Evolutionary conservation across 2,113 vertebrate species (phyloP), one percentile per base, ranked within the genome.

Genomic region (Daubentonia madagascariensis): DNA sequence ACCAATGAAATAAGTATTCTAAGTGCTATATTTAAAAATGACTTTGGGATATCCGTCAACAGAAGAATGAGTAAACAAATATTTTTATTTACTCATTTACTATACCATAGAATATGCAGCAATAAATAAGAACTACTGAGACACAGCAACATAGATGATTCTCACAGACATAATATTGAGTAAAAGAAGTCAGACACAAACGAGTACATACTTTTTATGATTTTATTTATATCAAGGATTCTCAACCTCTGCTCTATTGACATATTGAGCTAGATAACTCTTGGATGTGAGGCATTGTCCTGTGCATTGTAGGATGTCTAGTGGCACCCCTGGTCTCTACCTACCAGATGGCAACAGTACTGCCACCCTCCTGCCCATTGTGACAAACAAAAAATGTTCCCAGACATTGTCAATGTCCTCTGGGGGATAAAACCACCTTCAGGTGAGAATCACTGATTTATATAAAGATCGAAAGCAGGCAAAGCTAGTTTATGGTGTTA

Each of bases 1-100:
- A 67, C 5, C 61, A 84, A 37, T 89, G 43, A 68, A 72, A 75
- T 76, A 86, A 83, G 4, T n/a, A 76, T 85, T 91, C 37, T 35
- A 95, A 73, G 1, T 48, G 50, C 3, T 16, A 13, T 61, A 59
- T 67, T 63, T 12, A 52, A 76, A 86, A 85, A 80, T 76, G 28
- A 65, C 59, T 81, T 76, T 54, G 52, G 7, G 28, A 9, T 94
- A 67, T 25, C 0, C 43, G 68, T 75, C 52, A 83, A 75, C 23
- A 40, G 63, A 14, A 85, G 54, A 75, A 61, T 48, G 8, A 67
- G 10, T 63, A 68, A 84, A 84, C 7, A 79, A 30, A 76, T 22
- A 43, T 22, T 50, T 28, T 22, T 4, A 22, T 72, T 57, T 73
- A 43, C 45, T 65, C 35, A 40, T n/a, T 79, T 54, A 54, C 63